Evolutionary conservation across 1,140 invertebrate species (phyloP), one percentile per base, ranked within the genome.

Genomic region (Saccostrea echinata): DNA sequence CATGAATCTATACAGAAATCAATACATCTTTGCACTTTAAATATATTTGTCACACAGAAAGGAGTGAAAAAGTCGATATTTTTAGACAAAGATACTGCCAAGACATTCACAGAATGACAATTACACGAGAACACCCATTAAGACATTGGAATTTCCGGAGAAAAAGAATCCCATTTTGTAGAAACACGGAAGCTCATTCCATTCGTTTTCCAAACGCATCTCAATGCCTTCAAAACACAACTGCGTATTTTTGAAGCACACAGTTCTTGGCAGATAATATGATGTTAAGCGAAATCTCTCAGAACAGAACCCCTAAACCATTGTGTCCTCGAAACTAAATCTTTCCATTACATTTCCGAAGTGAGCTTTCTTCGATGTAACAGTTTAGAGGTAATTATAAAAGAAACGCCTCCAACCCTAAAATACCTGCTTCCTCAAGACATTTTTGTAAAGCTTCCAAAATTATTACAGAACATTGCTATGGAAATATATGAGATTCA

Each of bases 391-490:
- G 30, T 33, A 76, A 76, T 76, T 76, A 76, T 76, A 13, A 76
- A 76, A 27, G 68, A 33, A 76, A 76, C 68, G 68, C 68, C 68
- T 76, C 24, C 68, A 30, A 76, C 68, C 68, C 16, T 30, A 76
- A 76, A 76, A 76, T 76, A 76, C 27, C 24, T 76, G 68, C 68
- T 76, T 76, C 68, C 68, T 76, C 24, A 33, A 76, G 68, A 33
- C 68, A 76, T 76, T 76, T 76, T 76, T 76, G 68, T 76, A 76
- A 76, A 76, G 27, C 68, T 76, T 76, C 68, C 68, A 76, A 76
- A 64, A 76, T 30, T 76, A 76, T 76, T 76, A 76, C 68, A 76
- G 27, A 76, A 76, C 27, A 76, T 76, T 76, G 68, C 68, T 76
- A 76, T 76, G 68, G 68, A 76, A 76, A 76, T 76, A 12, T 33